Conservation (phyloP, 2,113 vertebrate genomes). For the Accipiter cooperii region DNA sequence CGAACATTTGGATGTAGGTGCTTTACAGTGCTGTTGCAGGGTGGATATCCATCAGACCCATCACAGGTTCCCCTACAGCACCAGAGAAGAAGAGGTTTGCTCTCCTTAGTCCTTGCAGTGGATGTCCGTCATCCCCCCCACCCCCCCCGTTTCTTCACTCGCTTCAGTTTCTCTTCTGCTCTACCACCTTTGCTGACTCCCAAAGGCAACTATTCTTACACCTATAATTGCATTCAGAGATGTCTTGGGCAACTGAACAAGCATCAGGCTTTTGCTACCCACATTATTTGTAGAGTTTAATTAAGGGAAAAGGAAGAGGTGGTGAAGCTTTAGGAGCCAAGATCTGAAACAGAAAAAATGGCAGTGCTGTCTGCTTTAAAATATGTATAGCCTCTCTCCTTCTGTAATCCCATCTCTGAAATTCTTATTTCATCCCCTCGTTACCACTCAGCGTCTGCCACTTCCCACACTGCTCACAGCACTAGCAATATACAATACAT, state of each 20-base stretch:
- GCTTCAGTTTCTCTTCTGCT: not conserved
- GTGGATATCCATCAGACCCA: not conserved
- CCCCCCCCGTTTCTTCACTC: not conserved
- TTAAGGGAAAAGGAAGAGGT: not conserved
- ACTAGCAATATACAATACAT: not conserved
- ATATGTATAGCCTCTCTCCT: not conserved
- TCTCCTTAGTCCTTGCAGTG: not conserved
- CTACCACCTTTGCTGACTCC: not conserved
- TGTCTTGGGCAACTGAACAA: not conserved
- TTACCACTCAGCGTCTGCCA: not conserved
- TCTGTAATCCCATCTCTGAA: not conserved
- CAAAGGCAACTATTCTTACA: not conserved
- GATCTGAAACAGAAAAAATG: not conserved
- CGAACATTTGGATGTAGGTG: not conserved
- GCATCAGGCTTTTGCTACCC: not conserved
- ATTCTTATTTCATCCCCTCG: not conserved
- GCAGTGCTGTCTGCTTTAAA: not conserved
- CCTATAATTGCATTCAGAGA: not conserved
- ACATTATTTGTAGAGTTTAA: not conserved
- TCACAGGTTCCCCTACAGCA: not conserved
- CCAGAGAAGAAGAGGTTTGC: not conserved
- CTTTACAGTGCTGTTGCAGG: not conserved
- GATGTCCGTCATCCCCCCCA: not conserved
- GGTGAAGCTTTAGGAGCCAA: not conserved
- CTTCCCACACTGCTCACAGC: conserved; percentile 19